Evolutionary conservation across 2,888 invertebrate genomes (phyloP).

Genomic region (Belgica antarctica): DNA sequence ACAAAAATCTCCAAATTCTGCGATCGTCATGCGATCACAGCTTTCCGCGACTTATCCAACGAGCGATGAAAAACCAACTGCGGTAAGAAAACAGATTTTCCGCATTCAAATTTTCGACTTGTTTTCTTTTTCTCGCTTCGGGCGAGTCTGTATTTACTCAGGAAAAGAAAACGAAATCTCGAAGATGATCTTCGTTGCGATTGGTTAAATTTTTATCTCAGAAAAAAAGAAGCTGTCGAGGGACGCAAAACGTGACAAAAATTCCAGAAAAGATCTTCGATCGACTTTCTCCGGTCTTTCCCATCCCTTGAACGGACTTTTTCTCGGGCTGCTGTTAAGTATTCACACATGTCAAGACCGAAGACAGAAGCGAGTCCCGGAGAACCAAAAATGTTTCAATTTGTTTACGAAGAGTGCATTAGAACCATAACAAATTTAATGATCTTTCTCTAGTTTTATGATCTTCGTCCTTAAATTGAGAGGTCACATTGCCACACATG

Average conservation of each 20-base stretch:
- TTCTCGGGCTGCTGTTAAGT: constrained; percentile 23
- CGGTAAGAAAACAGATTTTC: constrained; percentile 28
- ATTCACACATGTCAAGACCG: constrained; percentile 31
- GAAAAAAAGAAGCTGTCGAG: neutral
- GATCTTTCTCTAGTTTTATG: constrained; percentile 27
- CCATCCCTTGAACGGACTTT: no score
- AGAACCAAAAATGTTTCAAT: constrained; percentile 8
- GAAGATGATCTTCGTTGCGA: constrained; percentile 20
- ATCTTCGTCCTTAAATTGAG: constrained; percentile 17
- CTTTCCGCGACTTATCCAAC: constrained; percentile 34
- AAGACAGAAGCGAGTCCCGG: neutral
- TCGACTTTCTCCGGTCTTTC: neutral
- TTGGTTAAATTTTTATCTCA: constrained; percentile 38
- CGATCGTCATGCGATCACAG: neutral
- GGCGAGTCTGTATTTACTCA: constrained; percentile 25
- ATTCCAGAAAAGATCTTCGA: neutral
- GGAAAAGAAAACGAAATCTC: constrained; percentile 17
- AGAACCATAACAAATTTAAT: constrained; percentile 36
- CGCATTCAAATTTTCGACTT: constrained; percentile 26
- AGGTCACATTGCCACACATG: constrained; percentile 29
- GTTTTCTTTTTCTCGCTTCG: constrained; percentile 12
- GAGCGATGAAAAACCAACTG: constrained; percentile 41
- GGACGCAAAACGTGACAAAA: neutral
- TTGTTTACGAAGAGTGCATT: constrained; percentile 31
- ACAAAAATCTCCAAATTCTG: neutral